Evolutionary conservation across 2,113 vertebrate species (phyloP).

Genomic region (Diadophis punctatus): DNA sequence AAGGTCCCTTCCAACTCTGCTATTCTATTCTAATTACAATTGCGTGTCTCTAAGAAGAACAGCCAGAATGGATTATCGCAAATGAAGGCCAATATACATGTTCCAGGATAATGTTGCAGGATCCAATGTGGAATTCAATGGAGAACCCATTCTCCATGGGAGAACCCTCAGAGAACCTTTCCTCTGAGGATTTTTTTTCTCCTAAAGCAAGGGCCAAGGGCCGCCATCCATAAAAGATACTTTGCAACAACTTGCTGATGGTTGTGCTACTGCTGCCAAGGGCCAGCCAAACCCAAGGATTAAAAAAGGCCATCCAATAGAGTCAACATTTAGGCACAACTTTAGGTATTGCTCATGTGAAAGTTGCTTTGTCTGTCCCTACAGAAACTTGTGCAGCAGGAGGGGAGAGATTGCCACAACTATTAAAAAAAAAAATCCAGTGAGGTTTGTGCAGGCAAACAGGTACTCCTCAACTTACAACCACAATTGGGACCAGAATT

Average conservation of each 20-base stretch:
- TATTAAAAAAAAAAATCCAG: background rate
- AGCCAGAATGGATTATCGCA: background rate
- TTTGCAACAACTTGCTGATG: background rate
- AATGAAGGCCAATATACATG: background rate
- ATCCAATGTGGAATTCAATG: background rate
- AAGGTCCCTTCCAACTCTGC: no score
- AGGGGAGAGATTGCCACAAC: background rate
- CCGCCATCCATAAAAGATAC: background rate
- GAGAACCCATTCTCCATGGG: background rate
- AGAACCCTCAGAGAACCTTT: background rate
- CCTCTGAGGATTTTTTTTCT: background rate
- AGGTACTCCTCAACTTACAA: background rate
- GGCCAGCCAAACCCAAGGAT: background rate
- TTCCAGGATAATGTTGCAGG: no score
- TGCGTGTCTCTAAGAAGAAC: background rate
- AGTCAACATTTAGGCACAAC: background rate
- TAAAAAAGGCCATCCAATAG: background rate
- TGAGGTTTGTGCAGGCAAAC: background rate
- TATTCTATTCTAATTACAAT: background rate
- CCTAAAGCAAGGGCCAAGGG: background rate
- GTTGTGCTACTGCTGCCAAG: background rate
- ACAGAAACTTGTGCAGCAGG: background rate
- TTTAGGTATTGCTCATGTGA: background rate
- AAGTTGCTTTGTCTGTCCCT: background rate
- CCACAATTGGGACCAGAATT: background rate